Conservation (phyloP, 2,888 invertebrate species). For the Acronicta leporina region DNA sequence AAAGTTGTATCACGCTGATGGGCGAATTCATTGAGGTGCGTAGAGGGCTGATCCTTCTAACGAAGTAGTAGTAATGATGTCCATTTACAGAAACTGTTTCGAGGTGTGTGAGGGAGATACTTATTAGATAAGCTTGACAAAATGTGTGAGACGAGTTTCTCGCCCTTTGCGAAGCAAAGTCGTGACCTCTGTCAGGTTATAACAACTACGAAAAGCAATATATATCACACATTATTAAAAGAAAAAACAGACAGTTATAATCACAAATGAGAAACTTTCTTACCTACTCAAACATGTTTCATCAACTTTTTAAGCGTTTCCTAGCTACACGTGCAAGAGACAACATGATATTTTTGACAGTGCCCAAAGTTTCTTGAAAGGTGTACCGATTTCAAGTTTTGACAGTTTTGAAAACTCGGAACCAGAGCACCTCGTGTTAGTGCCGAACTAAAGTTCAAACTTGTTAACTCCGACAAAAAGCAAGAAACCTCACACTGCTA, state of each 20-base stretch:
- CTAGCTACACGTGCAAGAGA: slow-evolving; percentile 6
- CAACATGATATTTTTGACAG: slow-evolving; percentile 17
- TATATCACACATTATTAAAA: slow-evolving; percentile 35
- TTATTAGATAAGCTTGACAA: slow-evolving; percentile 61
- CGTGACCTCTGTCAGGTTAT: slow-evolving; percentile 54
- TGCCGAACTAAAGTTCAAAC: slow-evolving; percentile 10
- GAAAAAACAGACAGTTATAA: slow-evolving; percentile 41
- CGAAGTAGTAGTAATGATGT: slow-evolving; percentile 31
- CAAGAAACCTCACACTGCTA: background rate
- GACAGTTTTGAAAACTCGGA: slow-evolving; percentile 20
- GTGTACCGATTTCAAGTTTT: slow-evolving; percentile 33
- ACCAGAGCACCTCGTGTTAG: slow-evolving; percentile 12
- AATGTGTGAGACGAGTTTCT: slow-evolving; percentile 56
- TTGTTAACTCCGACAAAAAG: slow-evolving; percentile 9
- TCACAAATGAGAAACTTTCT: slow-evolving; percentile 38
- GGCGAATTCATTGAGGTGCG: slow-evolving; percentile 20
- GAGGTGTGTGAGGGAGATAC: slow-evolving; percentile 48
- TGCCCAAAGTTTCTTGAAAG: slow-evolving; percentile 21
- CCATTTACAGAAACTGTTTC: slow-evolving; percentile 44
- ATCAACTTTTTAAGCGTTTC: slow-evolving; percentile 31
- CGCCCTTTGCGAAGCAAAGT: slow-evolving; percentile 53
- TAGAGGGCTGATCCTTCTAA: slow-evolving; percentile 17
- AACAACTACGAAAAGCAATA: slow-evolving; percentile 51
- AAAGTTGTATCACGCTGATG: slow-evolving; percentile 51
- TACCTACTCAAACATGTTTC: slow-evolving; percentile 20